Conservation (phyloP, 2,113 vertebrate genomes). For the Clinocottus analis region DNA sequence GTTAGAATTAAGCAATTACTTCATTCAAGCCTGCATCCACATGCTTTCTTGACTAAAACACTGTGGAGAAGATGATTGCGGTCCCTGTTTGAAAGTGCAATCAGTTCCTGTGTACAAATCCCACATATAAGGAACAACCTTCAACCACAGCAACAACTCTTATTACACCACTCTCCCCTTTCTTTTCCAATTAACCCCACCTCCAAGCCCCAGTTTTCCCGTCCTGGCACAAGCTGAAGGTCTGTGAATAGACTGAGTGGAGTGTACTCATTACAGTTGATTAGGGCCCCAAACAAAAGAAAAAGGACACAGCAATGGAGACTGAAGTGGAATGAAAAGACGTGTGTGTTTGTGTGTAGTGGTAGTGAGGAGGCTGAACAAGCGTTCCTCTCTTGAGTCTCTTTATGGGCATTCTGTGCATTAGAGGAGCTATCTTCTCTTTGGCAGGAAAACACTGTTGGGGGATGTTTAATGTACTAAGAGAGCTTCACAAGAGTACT, state of each 20-base stretch:
- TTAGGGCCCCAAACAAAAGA: slow-evolving; percentile 56
- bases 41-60: neutral
- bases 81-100: neutral
- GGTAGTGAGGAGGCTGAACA: slow-evolving; percentile 7
- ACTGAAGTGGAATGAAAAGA: slow-evolving; percentile 15
- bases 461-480: neutral
- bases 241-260: slow-evolving; percentile 49
- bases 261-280: slow-evolving; percentile 68
- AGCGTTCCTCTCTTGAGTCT: slow-evolving; percentile 27
- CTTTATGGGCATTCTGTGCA: slow-evolving; percentile 22
- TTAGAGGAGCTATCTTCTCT: slow-evolving; percentile 10
- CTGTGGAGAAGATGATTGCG: neutral
- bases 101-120: neutral
- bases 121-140: neutral
- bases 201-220: neutral
- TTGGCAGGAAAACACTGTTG: neutral
- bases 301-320: slow-evolving; percentile 25
- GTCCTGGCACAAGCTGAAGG: slow-evolving; percentile 20
- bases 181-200: slow-evolving; percentile 1
- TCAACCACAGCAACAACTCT: slow-evolving; percentile 25
- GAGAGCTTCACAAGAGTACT: neutral
- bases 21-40: neutral
- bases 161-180: neutral
- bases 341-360: slow-evolving; percentile 7
- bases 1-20: neutral